A percentile compares a stretch with the other conserved stretches of the same genome.
Evolutionary conservation across 2,113 vertebrate species (phyloP).

Genomic region (Platysternon megacephalum): DNA sequence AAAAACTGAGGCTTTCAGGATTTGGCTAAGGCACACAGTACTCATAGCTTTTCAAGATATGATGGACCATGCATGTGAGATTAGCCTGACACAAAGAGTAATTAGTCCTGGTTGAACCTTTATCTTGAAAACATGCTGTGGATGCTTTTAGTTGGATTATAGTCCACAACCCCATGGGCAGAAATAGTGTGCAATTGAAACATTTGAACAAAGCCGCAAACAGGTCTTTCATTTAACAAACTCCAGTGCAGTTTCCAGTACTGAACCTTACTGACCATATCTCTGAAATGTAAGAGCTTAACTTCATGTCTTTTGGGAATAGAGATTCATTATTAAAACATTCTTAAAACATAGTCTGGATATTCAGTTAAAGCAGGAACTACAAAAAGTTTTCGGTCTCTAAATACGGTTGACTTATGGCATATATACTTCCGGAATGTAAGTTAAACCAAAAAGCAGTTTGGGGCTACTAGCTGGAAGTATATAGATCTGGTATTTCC

Average conservation of each 20-base stretch:
- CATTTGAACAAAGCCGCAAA: neutral
- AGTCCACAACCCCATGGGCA: neutral
- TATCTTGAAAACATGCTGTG: neutral
- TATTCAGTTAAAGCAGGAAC: neutral
- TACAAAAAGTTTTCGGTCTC: neutral
- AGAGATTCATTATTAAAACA: neutral
- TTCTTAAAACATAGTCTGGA: neutral
- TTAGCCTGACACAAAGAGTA: rapidly evolving
- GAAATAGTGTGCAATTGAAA: neutral
- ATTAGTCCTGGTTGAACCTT: neutral
- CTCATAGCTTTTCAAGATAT: neutral
- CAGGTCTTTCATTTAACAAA: neutral
- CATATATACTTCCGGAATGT: neutral
- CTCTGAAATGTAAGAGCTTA: neutral
- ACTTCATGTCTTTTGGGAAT: neutral
- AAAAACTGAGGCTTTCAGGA: neutral
- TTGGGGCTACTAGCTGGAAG: neutral
- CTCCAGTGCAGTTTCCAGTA: neutral
- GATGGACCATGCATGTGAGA: neutral
- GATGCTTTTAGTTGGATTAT: neutral
- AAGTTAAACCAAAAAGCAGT: neutral
- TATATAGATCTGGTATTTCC: neutral
- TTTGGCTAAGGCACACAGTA: neutral
- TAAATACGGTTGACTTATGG: too few species aligned
- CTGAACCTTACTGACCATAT: neutral